phyloP scores from a whole-genome alignment of 1,140 invertebrate species.

The Drosophila virilis region DNA sequence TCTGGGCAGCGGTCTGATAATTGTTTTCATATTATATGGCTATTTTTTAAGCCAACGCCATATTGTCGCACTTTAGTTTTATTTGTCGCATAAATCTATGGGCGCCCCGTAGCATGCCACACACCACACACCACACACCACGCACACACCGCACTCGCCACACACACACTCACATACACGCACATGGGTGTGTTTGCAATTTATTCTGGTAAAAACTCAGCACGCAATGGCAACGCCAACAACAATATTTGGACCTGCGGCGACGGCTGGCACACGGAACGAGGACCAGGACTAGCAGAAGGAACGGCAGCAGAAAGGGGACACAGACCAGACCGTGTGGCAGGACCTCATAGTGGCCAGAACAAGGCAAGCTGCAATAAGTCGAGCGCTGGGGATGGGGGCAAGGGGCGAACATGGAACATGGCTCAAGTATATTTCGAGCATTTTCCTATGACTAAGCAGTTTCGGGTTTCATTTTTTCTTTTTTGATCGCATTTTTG shows the following conservation, averaged over 20 bases:
- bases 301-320: not conserved
- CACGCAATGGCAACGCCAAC: slow-evolving; percentile 60
- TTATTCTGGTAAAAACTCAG: slow-evolving; percentile 68
- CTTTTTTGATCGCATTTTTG: slow-evolving; percentile 32
- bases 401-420: slow-evolving; percentile 41
- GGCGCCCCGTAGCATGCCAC: slow-evolving; percentile 31
- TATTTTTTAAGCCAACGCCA: slow-evolving; percentile 67
- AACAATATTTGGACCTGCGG: slow-evolving; percentile 47
- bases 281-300: slow-evolving; percentile 1
- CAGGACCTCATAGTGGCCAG: slow-evolving; percentile 25
- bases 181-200: slow-evolving; percentile 54
- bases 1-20: slow-evolving; percentile 50
- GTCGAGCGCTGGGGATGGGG: slow-evolving; percentile 49
- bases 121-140: not conserved
- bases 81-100: slow-evolving; percentile 73
- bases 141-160: not conserved
- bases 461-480: slow-evolving; percentile 39
- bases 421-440: slow-evolving; percentile 61
- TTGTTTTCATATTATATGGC: slow-evolving; percentile 67
- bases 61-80: slow-evolving; percentile 78
- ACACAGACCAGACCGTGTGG: slow-evolving; percentile 6
- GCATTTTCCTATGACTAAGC: slow-evolving; percentile 75
- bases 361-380: slow-evolving; percentile 50
- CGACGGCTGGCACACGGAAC: slow-evolving; percentile 12
- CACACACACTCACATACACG: slow-evolving; percentile 8